phyloP scores from a whole-genome alignment of 2,797 vertebrate genomes.

The Hipposideros larvatus region DNA sequence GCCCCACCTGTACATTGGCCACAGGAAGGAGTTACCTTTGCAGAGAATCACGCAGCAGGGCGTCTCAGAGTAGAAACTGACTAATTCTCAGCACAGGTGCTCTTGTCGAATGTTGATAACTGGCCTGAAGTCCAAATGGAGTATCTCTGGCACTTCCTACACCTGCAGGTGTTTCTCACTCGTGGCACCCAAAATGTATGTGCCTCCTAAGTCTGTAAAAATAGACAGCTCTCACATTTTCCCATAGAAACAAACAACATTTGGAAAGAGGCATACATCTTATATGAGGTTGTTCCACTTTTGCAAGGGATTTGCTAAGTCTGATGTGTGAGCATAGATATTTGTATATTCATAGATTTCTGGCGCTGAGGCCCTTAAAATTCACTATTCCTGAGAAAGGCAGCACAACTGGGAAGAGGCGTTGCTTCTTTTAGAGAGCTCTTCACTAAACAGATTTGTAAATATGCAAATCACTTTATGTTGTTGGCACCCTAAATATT shows the following conservation, averaged over 20 bases:
- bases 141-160: conserved; percentile 64
- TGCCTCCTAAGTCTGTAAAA: conserved; percentile 56
- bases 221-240: conserved; percentile 56
- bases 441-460: conserved; percentile 46
- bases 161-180: conserved; percentile 70
- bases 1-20: neutral
- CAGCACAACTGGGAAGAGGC: neutral
- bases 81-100: conserved; percentile 75
- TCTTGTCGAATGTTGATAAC: conserved; percentile 47
- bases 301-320: conserved; percentile 40
- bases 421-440: neutral
- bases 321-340: conserved; percentile 35
- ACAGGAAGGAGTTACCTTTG: neutral
- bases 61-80: conserved; percentile 64
- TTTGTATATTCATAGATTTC: conserved; percentile 57
- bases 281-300: conserved; percentile 46
- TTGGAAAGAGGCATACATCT: conserved; percentile 56
- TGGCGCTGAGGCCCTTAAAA: conserved; percentile 49
- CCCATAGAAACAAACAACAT: conserved; percentile 65
- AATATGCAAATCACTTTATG: conserved; percentile 48
- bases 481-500: neutral
- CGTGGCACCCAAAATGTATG: conserved; percentile 12
- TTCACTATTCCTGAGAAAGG: conserved; percentile 16
- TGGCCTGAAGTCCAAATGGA: conserved; percentile 72
- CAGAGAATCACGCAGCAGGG: neutral